Base-by-base conservation (phyloP, 2,113 vertebrate genomes). In the Mixornis gularis region DNA sequence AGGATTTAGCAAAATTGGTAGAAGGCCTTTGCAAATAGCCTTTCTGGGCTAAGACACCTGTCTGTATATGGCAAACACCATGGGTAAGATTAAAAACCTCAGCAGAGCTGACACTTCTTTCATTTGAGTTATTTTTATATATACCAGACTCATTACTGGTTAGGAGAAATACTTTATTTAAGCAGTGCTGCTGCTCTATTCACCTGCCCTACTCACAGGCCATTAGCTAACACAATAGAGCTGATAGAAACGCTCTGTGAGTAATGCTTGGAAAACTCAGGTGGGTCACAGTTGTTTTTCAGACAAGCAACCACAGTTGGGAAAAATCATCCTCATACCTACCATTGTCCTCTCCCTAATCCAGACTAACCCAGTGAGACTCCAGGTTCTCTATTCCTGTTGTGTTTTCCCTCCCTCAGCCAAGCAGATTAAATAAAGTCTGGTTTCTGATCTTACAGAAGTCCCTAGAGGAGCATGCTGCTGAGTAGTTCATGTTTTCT, bases 401-500 rank as follows among this genome's bases (percentile, higher is more conserved):
- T 71, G n/a, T 59, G n/a, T 17, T 83, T 38, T 43, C 36, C 29
- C 18, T 78, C 32, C 68, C 41, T 71, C 74, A 85, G 74, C 48
- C 64, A 63, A 73, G 40, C 25, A 91, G 40, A 79, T 91, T 85
- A 79, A 91, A 92, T 76, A 22, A 84, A 63, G 43, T 26, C 87
- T 92, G 81, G 30, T 51, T 90, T 89, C 87, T 59, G 48, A 70
- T 85, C 48, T 48, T 85, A 87, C 70, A 92, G 51, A 69, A 80
- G 10, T 91, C 94, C 56, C 94, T 80, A 15, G 69, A 92, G 89
- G 18, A 89, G 19, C 58, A 40, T 19, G 62, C 25, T 8, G 25
- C 77, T 70, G 81, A 70, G 86, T 38, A 82, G 59, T 38, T 90
- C 38, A 79, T 91, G 76, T 93, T 91, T 91, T 66, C 87, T 85